Conservation (phyloP, 1,140 invertebrate species). For the Aphaenogaster floridana region DNA sequence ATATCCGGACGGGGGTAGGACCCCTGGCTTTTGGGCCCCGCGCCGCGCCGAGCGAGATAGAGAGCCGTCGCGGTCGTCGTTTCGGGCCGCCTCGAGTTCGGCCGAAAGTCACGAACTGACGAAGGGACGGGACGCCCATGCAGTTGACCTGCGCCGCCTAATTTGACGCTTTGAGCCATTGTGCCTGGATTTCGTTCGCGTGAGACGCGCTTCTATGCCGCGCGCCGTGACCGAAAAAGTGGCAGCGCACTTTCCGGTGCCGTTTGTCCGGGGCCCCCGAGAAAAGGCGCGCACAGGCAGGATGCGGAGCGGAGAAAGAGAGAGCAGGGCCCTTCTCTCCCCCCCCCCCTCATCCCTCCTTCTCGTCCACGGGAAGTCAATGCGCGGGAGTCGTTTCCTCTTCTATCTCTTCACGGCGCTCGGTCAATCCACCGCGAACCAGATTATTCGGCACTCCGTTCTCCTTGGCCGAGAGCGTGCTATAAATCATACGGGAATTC, state of each 20-base stretch:
- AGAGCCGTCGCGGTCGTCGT: constrained; percentile 13
- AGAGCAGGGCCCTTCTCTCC: not conserved
- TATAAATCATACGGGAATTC: constrained; percentile 52
- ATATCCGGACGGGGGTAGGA: constrained; percentile 67
- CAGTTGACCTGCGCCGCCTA: constrained; percentile 83
- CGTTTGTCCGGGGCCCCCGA: constrained; percentile 35
- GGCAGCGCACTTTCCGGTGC: constrained; percentile 46
- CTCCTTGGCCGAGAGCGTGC: constrained; percentile 25
- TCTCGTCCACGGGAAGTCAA: not conserved
- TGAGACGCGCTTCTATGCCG: constrained; percentile 73
- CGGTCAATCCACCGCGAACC: constrained; percentile 61
- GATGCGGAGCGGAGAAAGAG: constrained; percentile 26
- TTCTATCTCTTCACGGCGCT: constrained; percentile 24
- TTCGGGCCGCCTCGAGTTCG: constrained; percentile 44
- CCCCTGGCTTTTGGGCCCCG: constrained; percentile 40
- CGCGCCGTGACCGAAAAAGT: constrained; percentile 64
- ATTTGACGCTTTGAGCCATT: constrained; percentile 81
- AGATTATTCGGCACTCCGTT: constrained; percentile 71
- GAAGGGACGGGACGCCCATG: constrained; percentile 75
- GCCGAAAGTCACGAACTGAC: constrained; percentile 73
- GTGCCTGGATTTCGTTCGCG: constrained; percentile 57
- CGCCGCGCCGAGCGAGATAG: constrained; percentile 13
- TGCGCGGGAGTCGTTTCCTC: constrained; percentile 32
- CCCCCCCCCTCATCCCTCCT: not conserved
- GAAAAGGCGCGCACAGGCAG: constrained; percentile 40